Conservation (phyloP, 2,797 vertebrate genomes). For the Rhyacichthys aspro region DNA sequence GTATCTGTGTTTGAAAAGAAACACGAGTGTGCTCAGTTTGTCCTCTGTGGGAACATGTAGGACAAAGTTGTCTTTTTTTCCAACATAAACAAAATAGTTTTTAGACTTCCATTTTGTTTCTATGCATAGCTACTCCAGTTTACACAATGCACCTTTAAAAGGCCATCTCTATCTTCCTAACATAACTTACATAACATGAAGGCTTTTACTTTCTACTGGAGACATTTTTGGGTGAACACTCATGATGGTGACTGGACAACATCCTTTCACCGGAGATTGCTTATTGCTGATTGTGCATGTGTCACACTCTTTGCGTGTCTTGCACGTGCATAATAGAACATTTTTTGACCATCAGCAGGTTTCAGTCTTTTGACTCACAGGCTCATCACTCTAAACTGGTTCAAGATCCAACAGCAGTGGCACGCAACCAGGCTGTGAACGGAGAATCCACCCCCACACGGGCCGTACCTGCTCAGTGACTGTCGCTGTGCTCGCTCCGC, state of each 20-base stretch:
- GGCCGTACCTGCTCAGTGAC: slow-evolving; percentile 16
- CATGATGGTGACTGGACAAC: background rate
- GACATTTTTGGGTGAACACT: background rate
- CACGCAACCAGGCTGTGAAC: slow-evolving; percentile 52
- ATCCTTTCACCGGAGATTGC: slow-evolving; percentile 13
- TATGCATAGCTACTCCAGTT: no score
- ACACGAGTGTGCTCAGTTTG: no score
- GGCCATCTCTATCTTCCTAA: no score
- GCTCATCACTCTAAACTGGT: slow-evolving; percentile 36
- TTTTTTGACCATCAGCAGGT: slow-evolving; percentile 38
- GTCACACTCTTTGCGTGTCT: slow-evolving; percentile 24
- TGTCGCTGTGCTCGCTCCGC: slow-evolving; percentile 10
- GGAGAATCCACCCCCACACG: slow-evolving; percentile 9
- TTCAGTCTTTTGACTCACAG: slow-evolving; percentile 64
- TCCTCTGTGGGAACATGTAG: no score
- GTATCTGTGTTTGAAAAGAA: no score
- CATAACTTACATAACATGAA: no score
- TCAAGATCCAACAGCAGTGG: slow-evolving; percentile 39
- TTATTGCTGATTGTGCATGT: background rate
- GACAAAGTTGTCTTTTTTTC: no score
- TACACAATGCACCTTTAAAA: no score
- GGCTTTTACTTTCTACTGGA: background rate
- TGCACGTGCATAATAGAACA: slow-evolving; percentile 31
- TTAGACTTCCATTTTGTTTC: no score
- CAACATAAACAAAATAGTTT: no score